Evolutionary conservation across 2,113 vertebrate genomes (phyloP), one percentile per base, ranked within the genome.

Genomic region (Oryzias curvinotus): DNA sequence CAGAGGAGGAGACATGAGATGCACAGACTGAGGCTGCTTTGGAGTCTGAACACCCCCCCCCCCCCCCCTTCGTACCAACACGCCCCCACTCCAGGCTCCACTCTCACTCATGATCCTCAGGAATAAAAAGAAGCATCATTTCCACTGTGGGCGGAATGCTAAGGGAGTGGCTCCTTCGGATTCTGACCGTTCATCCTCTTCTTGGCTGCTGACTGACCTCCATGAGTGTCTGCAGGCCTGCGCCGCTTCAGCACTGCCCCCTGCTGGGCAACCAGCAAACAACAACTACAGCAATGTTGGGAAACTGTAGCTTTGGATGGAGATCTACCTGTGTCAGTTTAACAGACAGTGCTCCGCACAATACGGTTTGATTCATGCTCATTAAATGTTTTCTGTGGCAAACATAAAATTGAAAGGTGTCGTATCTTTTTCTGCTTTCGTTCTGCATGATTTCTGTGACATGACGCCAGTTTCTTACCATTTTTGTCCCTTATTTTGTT

Each of bases 171-270:
- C 67, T 57, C 25, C 56, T 14, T 55, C 55, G 49, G 0, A 21
- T 52, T 51, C 45, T 49, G 52, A 7, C n/a, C 43, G 15, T 43
- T 53, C 65, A 49, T 47, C 56, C 43, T 50, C 71, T 52, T 42
- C 57, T 12, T 56, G 48, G 55, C 58, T 56, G 36, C 52, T 44
- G 1, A 2, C 43, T 19, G 43, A 48, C 65, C 54, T 66, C 65
- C 16, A 56, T 49, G 50, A 36, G 50, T 1, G 68, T 69, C 46
- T 12, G 12, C 50, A 46, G 45, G 19, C n/a, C 47, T 68, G 52
- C 0, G 48, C 62, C 65, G 12, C 65, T 46, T 44, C 57, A 16
- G 78, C 79, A 73, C 79, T 84, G 84, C 73, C 81, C 83, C 83
- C 88, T 77, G 78, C 83, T 85, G 88, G 79, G 5, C 50, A 23